Base-by-base conservation (phyloP, 1,140 invertebrate species). In the Saccostrea glomerata region DNA sequence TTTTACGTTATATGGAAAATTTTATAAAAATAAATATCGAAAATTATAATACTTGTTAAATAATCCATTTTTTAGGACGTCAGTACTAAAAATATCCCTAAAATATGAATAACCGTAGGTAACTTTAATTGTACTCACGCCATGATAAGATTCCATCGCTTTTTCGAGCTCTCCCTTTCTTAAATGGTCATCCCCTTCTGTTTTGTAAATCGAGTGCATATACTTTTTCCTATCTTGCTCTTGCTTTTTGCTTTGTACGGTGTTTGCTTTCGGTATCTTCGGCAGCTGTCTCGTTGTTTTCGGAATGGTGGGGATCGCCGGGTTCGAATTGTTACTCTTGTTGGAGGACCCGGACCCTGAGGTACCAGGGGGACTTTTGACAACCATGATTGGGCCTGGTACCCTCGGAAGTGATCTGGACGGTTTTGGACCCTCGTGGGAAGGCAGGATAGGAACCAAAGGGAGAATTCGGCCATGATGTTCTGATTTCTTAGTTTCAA, bases 171-270 rank as follows among this genome's bases (percentile, higher is more conserved):
- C 85, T 23, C 86, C 82, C 12, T 88, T 83, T n/a, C 60, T 55
- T 55, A 90, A 40, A 55, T 70, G 86, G 17, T 88, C 86, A 11
- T 90, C 90, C 2, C 58, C 90, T 23, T 89, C 88, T 5, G 30
- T 54, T 77, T 82, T 86, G 84, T 90, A 90, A 56, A 89, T 86
- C n/a, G 83, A 88, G 20, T 86, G 60, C 90, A 90, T 89, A 23
- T 88, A 63, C 23, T 56, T 77, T 25, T 70, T 87, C 58, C 88
- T 85, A 63, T 89, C 84, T n/a, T 84, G 73, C 55, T 84, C 82
- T 12, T n/a, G n/a, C 9, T 20, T 55, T 23, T 84, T 84, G 47
- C 20, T 84, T 56, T 55, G 82, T 15, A 56, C 47, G n/a, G 25
- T 58, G 47, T 73, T 85, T 25, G 36, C 15, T 36, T 73, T 84